A percentile compares a stretch with the other conserved stretches of the same genome.
Conservation (phyloP, 2,113 vertebrate species). For the Apodemus speciosus region DNA sequence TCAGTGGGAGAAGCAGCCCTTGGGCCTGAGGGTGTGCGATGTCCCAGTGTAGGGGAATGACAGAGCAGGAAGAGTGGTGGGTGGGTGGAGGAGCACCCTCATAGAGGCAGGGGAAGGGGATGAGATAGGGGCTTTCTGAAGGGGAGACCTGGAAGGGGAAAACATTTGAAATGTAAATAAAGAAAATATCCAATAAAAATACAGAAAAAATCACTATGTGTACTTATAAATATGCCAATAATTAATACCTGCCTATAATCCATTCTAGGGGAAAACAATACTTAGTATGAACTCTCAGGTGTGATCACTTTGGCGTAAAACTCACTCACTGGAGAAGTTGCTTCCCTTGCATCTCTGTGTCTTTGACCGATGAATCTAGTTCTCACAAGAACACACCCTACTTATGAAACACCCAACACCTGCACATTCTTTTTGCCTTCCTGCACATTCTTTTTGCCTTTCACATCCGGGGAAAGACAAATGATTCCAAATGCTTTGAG, state of each 20-base stretch:
- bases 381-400: not conserved
- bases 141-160: too few relatives aligned
- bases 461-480: constrained; percentile 53
- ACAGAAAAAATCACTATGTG: not conserved
- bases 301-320: constrained; percentile 15
- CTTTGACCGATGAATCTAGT: constrained; percentile 39
- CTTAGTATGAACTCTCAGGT: constrained; percentile 4
- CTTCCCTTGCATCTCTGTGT: not conserved
- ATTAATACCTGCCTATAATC: not conserved
- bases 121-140: too few relatives aligned
- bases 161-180: too few relatives aligned
- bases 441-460: not conserved
- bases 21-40: too few relatives aligned
- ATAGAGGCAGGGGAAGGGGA: too few relatives aligned
- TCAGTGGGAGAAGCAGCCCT: too few relatives aligned
- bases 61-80: too few relatives aligned
- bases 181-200: too few relatives aligned
- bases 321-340: constrained; percentile 32
- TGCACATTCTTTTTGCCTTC: not conserved
- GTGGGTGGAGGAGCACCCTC: too few relatives aligned
- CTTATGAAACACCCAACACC: not conserved
- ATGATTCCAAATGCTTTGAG: constrained; percentile 20
- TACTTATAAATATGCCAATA: not conserved
- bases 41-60: too few relatives aligned
- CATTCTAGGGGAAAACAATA: not conserved